Conservation (phyloP, 2,113 vertebrate genomes). For the Leptodactylus fuscus region DNA sequence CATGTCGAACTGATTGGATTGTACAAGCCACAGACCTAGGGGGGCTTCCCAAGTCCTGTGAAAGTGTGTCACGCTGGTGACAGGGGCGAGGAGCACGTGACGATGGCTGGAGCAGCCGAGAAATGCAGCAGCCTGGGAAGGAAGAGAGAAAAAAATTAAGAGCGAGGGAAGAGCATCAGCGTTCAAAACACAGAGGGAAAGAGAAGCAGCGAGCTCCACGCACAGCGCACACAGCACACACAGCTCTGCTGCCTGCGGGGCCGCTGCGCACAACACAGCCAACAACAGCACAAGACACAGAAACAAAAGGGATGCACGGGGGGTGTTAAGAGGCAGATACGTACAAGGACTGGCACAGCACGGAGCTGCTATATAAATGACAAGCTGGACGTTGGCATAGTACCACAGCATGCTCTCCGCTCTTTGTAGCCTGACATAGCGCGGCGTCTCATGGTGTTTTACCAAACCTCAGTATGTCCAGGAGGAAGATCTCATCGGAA, state of each 20-base stretch:
- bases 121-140: conserved; percentile 33
- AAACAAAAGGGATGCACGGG: conserved; percentile 30
- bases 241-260: not conserved
- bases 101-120: conserved; percentile 14
- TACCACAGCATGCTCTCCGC: conserved; percentile 65
- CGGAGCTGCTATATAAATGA: conserved; percentile 27
- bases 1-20: no score
- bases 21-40: not conserved
- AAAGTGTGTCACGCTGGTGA: conserved; percentile 64
- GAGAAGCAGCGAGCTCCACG: not conserved
- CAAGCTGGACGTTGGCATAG: conserved; percentile 43
- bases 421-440: conserved; percentile 2
- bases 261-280: not conserved
- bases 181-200: conserved; percentile 46
- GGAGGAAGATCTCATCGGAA: conserved; percentile 94
- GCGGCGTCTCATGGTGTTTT: conserved; percentile 27
- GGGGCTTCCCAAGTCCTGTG: conserved; percentile 14
- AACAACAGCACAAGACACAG: not conserved
- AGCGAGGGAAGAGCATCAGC: conserved; percentile 43
- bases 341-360: conserved; percentile 1
- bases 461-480: conserved; percentile 80
- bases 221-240: not conserved
- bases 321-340: conserved; percentile 12
- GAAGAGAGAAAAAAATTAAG: conserved; percentile 26
- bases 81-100: conserved; percentile 54